Evolutionary conservation across 2,113 vertebrate species (phyloP).

Genomic region (Myotis lucifugus): DNA sequence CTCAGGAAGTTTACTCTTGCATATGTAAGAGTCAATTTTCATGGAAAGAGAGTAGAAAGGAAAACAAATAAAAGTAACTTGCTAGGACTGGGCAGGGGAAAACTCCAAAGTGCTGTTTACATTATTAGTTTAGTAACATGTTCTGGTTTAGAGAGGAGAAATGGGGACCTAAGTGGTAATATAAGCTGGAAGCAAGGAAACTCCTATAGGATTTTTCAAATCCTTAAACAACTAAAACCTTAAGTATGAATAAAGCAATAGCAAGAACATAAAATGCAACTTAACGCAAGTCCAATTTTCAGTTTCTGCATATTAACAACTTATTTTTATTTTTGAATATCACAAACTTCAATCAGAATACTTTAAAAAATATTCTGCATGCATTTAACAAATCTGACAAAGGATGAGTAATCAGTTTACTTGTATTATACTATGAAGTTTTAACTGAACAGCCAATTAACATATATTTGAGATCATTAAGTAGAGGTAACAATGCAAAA

Average conservation of each 20-base stretch:
- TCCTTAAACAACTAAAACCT: constrained; percentile 9
- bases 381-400: constrained; percentile 80
- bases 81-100: neutral
- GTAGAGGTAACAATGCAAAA: constrained; percentile 80
- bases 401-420: constrained; percentile 76
- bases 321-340: constrained; percentile 73
- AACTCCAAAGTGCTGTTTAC: neutral
- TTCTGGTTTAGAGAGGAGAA: constrained; percentile 10
- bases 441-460: constrained; percentile 79
- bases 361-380: constrained; percentile 79
- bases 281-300: constrained; percentile 64
- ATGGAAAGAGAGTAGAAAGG: neutral
- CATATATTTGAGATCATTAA: constrained; percentile 75
- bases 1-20: neutral
- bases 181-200: neutral
- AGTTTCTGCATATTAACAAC: constrained; percentile 69
- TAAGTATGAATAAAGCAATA: constrained; percentile 41
- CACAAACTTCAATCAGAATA: constrained; percentile 77
- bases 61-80: neutral
- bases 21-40: constrained; percentile 34
- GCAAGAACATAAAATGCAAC: constrained; percentile 56
- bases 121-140: constrained; percentile 21
- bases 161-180: neutral
- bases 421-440: constrained; percentile 73
- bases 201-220: neutral